Evolutionary conservation across 2,888 invertebrate genomes (phyloP), one percentile per base, ranked within the genome.

Genomic region (Eupeodes latifasciatus): DNA sequence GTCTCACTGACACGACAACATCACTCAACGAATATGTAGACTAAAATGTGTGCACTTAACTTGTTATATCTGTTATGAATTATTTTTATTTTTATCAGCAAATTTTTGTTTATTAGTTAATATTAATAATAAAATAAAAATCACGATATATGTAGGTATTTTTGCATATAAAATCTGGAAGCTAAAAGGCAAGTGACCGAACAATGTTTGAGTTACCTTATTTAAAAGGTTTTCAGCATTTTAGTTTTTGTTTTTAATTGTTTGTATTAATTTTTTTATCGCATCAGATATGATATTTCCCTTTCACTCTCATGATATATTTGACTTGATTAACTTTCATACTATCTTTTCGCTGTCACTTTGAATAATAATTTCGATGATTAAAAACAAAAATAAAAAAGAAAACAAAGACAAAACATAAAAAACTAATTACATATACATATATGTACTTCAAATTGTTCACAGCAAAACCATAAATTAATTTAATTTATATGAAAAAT

Each of bases 391-490:
- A 59, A 59, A 69, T 16, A 44, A 14, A 47, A 67, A 59, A 16
- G 53, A 61, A 49, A 47, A 47, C 0, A 44, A 47, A 47, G 5
- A 27, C 62, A 66, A 14, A 36, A 36, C 12, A 59, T 14, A 66
- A 14, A 19, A 55, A 40, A 40, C 40, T 40, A 40, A 40, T 4
- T n/a, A n/a, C n/a, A n/a, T n/a, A n/a, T n/a, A n/a, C n/a, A n/a
- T n/a, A n/a, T 36, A 36, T 4, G 6, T 11, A 9, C 14, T 14
- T 6, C 5, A 14, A 57, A 36, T 44, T 79, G 53, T 69, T 75
- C 67, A 84, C 69, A 76, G 40, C 55, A 72, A 57, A 57, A 76
- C 64, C 53, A 66, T 69, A 61, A 80, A 49, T 80, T 66, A 53
- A 51, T 64, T 61, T 62, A 74, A 66, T 66, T 57, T 14, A 57